A percentile compares a stretch with the other conserved stretches of the same genome.
These are phyloP conservation scores for Lepus townsendii DNA, from an alignment of 2,797 vertebrate species.

Conservation along the genomic window DNA sequence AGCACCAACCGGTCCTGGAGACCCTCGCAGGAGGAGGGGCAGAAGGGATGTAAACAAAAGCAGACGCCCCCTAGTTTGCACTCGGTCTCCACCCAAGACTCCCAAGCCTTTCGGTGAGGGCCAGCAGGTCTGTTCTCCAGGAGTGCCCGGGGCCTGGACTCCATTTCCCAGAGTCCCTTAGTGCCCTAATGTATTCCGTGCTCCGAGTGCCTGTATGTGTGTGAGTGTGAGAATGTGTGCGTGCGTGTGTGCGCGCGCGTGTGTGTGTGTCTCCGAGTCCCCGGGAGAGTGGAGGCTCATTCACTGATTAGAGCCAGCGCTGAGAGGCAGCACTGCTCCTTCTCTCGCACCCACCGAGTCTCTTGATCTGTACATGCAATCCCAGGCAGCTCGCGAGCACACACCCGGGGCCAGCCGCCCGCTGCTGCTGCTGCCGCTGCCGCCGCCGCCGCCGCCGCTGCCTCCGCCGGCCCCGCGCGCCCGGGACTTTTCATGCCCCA, in stretches of 20 bases:
- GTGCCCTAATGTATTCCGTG: conserved; percentile 58
- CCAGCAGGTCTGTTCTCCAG: conserved; percentile 79
- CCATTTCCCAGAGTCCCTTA: conserved; percentile 95
- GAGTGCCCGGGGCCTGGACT: conserved; percentile 91
- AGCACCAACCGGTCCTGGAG: neutral
- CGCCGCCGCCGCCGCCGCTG: conserved; percentile 80
- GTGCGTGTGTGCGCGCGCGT: conserved; percentile 78
- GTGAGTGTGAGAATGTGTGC: conserved; percentile 75
- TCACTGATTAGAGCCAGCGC: conserved; percentile 95
- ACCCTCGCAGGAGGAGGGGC: neutral
- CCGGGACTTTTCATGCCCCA: conserved; percentile 90
- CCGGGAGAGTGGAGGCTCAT: conserved; percentile 91
- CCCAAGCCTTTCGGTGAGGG: conserved; percentile 53
- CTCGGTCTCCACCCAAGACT: conserved; percentile 19
- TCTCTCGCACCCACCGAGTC: conserved; percentile 88
- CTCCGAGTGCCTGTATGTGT: conserved; percentile 66
- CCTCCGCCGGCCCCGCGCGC: conserved; percentile 84
- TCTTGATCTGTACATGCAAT: conserved; percentile 91
- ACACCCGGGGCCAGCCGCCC: conserved; percentile 88
- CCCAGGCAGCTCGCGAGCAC: conserved; percentile 88
- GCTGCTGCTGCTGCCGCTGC: conserved; percentile 79
- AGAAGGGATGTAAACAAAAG: conserved; percentile 54
- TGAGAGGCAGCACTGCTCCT: conserved; percentile 97
- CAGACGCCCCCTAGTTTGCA: conserved; percentile 1
- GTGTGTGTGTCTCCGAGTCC: conserved; percentile 85